Base-by-base conservation (phyloP, 2,888 invertebrate species). In the Tortrix viridana region DNA sequence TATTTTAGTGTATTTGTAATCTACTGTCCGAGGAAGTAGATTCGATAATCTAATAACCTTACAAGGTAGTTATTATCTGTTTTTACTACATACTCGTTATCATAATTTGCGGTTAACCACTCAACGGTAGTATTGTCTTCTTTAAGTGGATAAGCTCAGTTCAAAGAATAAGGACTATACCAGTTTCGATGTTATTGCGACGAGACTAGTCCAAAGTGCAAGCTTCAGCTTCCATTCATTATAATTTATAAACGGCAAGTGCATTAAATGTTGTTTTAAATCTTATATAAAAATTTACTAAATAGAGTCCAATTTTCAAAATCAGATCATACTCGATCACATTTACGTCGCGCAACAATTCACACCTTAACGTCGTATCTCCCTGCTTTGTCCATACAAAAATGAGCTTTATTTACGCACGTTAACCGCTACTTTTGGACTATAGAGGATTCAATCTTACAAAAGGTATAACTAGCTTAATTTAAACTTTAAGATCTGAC, bases 341-440 rank as follows among this genome's bases (percentile, higher is more conserved):
- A 58, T 63, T 26, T 57, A 58, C 37, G 43, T 44, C 37, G 61
- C 37, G 57, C 44, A 23, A 43, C 62, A 48, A 14, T 41, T 16
- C 57, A 16, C 38, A 57, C 26, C 57, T 47, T 53, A 63, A 50
- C 44, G 56, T 44, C 57, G n/a, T 58, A 61, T 43, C 69, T 69
- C 71, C 73, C 71, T 71, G 73, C 67, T 67, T 70, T 66, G 67
- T 67, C 70, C 71, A 69, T 70, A 69, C 66, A 67, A 64, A 70
- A 63, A 63, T 58, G 58, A 58, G 63, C 64, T 52, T 58, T 59
- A 60, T 43, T 53, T 38, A 44, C 49, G 41, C 32, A 54, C 44
- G 38, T 50, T 57, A 56, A 62, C 49, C 37, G 18, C 62, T 56
- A 62, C 26, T 47, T 6, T 56, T 14, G 56, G 56, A 60, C 60